Conservation (phyloP, 2,113 vertebrate genomes). For the Mastomys coucha region DNA sequence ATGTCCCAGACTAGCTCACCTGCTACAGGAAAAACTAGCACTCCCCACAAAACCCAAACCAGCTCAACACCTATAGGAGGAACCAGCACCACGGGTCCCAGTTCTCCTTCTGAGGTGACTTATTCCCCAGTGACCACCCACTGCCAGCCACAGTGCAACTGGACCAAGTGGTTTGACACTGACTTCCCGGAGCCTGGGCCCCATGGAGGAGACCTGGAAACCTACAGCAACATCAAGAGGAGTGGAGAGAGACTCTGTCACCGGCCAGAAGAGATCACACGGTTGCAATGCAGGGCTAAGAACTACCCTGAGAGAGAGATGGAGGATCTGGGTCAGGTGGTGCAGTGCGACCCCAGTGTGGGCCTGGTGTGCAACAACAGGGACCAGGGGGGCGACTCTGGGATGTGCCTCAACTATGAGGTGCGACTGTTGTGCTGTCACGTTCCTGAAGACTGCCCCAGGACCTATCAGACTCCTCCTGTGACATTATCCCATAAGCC, state of each 20-base stretch:
- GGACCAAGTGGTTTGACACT: no score
- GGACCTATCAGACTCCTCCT: rapidly evolving
- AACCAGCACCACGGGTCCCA: not conserved
- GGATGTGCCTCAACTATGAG: conserved; percentile 80
- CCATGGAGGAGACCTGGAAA: conserved; percentile 81
- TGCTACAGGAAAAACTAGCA: no score
- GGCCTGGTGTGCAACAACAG: conserved; percentile 84
- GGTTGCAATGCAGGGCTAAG: conserved; percentile 79
- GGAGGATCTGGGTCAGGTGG: conserved; percentile 75
- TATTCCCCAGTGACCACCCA: no score
- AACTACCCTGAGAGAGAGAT: conserved; percentile 45
- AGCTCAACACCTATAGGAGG: no score
- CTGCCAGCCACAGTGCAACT: no score
- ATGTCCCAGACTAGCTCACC: no score
- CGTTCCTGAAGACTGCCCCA: not conserved
- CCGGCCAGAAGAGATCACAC: conserved; percentile 49
- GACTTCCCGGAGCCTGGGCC: conserved; percentile 70
- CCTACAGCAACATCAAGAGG: conserved; percentile 80
- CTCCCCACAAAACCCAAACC: not conserved
- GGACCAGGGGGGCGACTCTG: conserved; percentile 65
- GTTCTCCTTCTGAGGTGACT: rapidly evolving
- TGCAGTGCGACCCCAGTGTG: conserved; percentile 71
- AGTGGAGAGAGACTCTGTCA: conserved; percentile 73
- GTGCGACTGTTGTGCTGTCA: conserved; percentile 71
- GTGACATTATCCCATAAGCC: rapidly evolving